Conservation (phyloP, 2,797 vertebrate species). For the Chrysolophus pictus region DNA sequence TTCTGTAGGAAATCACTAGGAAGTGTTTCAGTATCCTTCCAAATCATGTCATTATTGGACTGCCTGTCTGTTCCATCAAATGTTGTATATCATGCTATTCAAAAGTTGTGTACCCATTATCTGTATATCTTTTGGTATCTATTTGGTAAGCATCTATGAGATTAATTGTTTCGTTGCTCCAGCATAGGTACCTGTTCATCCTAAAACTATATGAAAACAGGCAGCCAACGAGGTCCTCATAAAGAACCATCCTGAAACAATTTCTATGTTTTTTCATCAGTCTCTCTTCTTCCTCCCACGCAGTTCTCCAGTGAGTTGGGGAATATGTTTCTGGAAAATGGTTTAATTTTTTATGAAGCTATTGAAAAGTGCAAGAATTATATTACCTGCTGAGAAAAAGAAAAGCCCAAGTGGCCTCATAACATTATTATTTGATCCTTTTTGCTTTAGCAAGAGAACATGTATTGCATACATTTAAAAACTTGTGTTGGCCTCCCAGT, state of each 20-base stretch:
- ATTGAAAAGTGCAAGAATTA: background rate
- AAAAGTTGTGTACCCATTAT: background rate
- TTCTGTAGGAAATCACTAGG: background rate
- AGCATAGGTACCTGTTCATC: background rate
- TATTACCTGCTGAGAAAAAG: background rate
- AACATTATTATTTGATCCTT: background rate
- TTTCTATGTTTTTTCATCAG: background rate
- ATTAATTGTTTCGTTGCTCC: background rate
- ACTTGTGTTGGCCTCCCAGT: background rate
- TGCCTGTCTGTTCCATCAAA: background rate
- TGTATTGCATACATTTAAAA: background rate
- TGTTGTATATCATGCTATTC: background rate
- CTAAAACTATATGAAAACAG: background rate
- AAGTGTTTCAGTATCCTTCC: background rate
- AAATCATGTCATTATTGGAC: background rate
- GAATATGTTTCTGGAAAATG: constrained; percentile 6
- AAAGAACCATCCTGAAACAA: background rate
- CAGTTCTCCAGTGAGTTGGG: background rate
- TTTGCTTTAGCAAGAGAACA: background rate
- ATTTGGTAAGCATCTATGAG: background rate
- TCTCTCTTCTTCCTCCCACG: background rate
- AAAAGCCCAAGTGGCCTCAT: background rate
- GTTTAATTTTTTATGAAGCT: background rate
- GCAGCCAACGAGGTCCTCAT: background rate
- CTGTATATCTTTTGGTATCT: background rate